Conservation (phyloP, 2,797 vertebrate genomes). For the Hirundo rustica region DNA sequence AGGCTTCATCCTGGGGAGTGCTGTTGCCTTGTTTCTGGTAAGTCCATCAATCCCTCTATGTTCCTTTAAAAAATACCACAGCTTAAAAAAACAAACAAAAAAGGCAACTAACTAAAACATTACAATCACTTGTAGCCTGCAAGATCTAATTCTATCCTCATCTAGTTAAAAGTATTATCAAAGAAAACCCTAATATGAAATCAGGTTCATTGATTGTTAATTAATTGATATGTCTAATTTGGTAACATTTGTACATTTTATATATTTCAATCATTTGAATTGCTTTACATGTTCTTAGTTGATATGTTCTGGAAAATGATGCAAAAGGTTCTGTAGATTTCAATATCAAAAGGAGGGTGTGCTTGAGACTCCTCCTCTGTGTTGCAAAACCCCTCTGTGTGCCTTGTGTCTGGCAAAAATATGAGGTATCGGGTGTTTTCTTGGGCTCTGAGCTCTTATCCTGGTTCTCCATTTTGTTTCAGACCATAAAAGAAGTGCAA, state of each 20-base stretch:
- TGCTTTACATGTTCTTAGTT: not conserved
- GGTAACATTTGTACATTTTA: not conserved
- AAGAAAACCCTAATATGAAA: not conserved
- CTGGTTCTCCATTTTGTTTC: not conserved
- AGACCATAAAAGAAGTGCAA: not conserved
- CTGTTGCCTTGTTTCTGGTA: conserved; percentile 94
- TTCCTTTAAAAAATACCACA: not conserved
- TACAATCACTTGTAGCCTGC: not conserved
- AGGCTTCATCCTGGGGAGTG: conserved; percentile 92
- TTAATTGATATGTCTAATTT: not conserved
- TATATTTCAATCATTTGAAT: not conserved
- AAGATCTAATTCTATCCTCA: not conserved
- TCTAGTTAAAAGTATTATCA: not conserved
- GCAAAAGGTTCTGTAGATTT: not conserved
- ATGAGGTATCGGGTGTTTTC: not conserved
- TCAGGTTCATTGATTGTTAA: not conserved
- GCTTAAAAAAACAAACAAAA: too few species aligned
- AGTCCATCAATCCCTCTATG: not conserved
- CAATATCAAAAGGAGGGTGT: not conserved
- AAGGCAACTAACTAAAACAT: not conserved
- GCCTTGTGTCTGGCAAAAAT: not conserved
- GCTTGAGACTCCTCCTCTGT: not conserved
- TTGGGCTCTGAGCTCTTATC: not conserved
- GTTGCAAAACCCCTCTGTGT: not conserved
- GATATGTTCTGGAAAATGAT: not conserved